Evolutionary conservation across 2,888 invertebrate genomes (phyloP).

Genomic region (Liposcelis brunnea): DNA sequence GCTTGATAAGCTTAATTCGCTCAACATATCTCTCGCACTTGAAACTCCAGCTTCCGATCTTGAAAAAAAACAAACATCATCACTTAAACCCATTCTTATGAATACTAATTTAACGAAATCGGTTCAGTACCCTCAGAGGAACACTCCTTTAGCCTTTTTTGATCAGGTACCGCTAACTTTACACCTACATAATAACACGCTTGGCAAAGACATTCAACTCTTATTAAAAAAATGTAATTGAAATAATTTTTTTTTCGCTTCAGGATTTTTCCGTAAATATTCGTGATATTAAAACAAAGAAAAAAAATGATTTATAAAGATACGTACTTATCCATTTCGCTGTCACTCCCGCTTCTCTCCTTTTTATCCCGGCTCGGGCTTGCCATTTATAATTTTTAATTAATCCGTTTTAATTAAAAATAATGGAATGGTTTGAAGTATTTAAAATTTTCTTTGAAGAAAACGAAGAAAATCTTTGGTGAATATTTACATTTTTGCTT

Average conservation of each 20-base stretch:
- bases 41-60: constrained; percentile 6
- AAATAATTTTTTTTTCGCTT: not conserved
- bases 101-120: no score
- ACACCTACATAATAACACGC: no score
- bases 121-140: no score
- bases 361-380: no score
- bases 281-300: not conserved
- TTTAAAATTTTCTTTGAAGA: not conserved
- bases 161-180: no score
- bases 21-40: constrained; percentile 5
- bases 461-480: no score
- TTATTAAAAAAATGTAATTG: not conserved
- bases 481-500: no score
- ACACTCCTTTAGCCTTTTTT: no score
- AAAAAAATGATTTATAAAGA: not conserved
- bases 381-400: not conserved
- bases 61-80: not conserved
- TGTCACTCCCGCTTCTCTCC: not conserved
- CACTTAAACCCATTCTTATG: no score
- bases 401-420: not conserved
- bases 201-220: not conserved
- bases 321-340: not conserved
- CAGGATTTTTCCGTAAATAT: not conserved
- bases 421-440: not conserved
- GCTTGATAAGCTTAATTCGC: constrained; percentile 15